These are phyloP conservation scores for Brachypteracias leptosomus DNA, from an alignment of 2,113 vertebrate genomes.

Conservation along the genomic window DNA sequence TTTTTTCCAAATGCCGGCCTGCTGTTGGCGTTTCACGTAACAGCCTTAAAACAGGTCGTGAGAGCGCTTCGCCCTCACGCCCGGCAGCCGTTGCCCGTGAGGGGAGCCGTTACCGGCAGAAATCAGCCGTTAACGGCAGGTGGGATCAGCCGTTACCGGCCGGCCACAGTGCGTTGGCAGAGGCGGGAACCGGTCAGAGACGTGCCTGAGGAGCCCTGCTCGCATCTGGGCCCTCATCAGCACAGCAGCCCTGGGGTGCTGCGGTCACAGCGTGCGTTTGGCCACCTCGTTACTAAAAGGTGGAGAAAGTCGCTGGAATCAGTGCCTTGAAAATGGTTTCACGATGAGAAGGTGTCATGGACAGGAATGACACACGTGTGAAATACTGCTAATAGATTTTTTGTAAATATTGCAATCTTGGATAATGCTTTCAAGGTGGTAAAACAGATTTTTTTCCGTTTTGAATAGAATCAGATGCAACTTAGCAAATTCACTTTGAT, in stretches of 20 bases:
- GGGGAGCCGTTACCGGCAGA: too few species aligned
- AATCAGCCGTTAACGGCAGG: too few species aligned
- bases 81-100: neutral
- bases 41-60: neutral
- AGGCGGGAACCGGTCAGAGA: accelerated
- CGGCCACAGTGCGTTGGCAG: neutral
- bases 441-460: neutral
- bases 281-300: accelerated
- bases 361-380: accelerated
- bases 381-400: neutral
- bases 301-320: accelerated
- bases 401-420: too few species aligned
- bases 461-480: neutral
- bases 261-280: accelerated
- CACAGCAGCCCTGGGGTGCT: accelerated
- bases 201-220: neutral
- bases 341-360: accelerated
- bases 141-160: too few species aligned
- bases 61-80: neutral
- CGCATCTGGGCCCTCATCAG: accelerated
- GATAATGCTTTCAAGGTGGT: neutral
- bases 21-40: accelerated
- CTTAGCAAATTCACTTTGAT: neutral
- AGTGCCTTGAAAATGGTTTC: accelerated
- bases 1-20: too few species aligned